Conservation (phyloP, 2,797 vertebrate genomes). For the Champsocephalus gunnari region DNA sequence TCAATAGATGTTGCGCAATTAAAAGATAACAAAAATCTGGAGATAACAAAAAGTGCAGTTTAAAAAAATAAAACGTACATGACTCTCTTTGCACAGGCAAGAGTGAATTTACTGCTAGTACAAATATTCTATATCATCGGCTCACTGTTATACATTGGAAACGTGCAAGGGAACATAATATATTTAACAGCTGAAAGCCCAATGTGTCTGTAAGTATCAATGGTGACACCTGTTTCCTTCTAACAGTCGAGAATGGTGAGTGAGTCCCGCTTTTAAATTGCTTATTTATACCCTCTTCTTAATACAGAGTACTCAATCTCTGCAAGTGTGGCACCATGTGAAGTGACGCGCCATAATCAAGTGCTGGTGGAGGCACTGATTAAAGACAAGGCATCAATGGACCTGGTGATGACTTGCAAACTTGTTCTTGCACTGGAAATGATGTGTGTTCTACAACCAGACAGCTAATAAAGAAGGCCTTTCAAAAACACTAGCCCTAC, state of each 20-base stretch:
- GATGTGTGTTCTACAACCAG: background rate
- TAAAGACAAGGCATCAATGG: conserved; percentile 1
- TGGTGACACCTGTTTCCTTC: conserved; percentile 1
- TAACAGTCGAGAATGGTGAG: conserved; percentile 10
- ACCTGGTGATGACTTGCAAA: conserved; percentile 5
- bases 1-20: too few relatives aligned
- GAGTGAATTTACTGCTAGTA: background rate
- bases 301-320: conserved; percentile 18
- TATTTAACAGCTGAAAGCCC: background rate
- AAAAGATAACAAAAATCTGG: background rate
- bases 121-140: background rate
- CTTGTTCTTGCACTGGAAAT: background rate
- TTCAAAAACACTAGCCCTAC: background rate
- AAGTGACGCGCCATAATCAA: conserved; percentile 30
- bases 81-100: background rate
- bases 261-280: conserved; percentile 12
- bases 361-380: conserved; percentile 18
- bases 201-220: conserved; percentile 11
- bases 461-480: background rate
- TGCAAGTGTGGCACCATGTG: conserved; percentile 17
- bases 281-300: conserved; percentile 20
- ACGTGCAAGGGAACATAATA: background rate
- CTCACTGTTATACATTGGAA: background rate
- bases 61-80: background rate
- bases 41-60: background rate